A percentile compares a stretch with the other conserved stretches of the same genome.
Evolutionary conservation across 2,797 vertebrate genomes (phyloP).

Genomic region (Gobionotothen gibberifrons): DNA sequence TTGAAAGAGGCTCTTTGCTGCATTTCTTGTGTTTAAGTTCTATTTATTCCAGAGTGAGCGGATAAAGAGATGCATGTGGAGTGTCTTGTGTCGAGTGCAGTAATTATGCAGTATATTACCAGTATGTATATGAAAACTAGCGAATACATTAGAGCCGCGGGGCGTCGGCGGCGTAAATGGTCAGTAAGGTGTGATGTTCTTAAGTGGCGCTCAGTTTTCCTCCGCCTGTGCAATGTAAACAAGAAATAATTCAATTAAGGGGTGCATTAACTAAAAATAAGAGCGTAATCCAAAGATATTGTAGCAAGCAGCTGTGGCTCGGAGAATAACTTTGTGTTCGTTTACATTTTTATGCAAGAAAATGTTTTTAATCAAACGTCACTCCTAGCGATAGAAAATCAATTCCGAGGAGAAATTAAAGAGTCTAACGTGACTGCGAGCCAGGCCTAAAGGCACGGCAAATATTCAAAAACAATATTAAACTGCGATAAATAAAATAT

Average conservation of each 20-base stretch:
- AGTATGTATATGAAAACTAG: conserved; percentile 64
- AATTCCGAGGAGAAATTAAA: conserved; percentile 84
- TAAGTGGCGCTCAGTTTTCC: conserved; percentile 37
- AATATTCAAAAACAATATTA: conserved; percentile 87
- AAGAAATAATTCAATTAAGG: conserved; percentile 70
- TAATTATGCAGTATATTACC: conserved; percentile 78
- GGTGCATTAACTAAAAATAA: conserved; percentile 57
- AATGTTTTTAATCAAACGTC: conserved; percentile 80
- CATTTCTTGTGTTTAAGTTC: conserved; percentile 82
- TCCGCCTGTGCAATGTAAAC: conserved; percentile 51
- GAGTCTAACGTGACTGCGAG: conserved; percentile 75
- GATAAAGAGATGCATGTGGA: conserved; percentile 80
- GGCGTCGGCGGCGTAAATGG: conserved; percentile 61
- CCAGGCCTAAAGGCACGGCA: conserved; percentile 78
- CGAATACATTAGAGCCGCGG: conserved; percentile 61
- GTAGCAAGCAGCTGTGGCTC: conserved; percentile 58
- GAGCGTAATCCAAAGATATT: conserved; percentile 70
- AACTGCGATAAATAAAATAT: conserved; percentile 85
- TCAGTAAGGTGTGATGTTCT: conserved; percentile 69
- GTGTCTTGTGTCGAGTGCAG: conserved; percentile 68
- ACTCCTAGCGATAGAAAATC: conserved; percentile 75
- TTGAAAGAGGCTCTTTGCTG: conserved; percentile 82
- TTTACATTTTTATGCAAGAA: conserved; percentile 78
- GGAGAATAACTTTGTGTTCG: conserved; percentile 59
- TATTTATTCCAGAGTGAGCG: conserved; percentile 81